phyloP scores from a whole-genome alignment of 2,113 vertebrate genomes.

The Psettodes erumei region DNA sequence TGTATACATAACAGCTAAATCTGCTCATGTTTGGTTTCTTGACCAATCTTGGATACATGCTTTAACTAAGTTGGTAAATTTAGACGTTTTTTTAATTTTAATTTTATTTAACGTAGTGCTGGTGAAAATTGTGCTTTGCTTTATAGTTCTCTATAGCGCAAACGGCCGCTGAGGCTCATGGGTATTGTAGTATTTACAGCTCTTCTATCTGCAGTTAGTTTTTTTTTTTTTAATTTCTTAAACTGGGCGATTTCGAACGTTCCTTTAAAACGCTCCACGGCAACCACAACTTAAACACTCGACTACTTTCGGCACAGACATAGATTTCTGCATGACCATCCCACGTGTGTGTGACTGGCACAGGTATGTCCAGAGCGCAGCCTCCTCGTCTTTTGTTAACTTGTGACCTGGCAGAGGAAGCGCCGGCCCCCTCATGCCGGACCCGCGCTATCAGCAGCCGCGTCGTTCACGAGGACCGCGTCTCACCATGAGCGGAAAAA shows the following conservation, averaged over 20 bases:
- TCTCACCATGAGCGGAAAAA: not conserved
- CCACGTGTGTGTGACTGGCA: too few relatives aligned
- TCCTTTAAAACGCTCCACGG: too few relatives aligned
- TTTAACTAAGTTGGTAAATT: not conserved
- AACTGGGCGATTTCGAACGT: too few relatives aligned
- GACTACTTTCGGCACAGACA: not conserved
- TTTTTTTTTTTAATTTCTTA: too few relatives aligned
- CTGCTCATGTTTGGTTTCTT: not conserved
- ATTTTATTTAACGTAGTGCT: too few relatives aligned
- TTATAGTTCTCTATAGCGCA: not conserved
- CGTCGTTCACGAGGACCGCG: not conserved
- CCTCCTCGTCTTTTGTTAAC: not conserved
- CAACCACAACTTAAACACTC: too few relatives aligned
- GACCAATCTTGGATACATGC: not conserved
- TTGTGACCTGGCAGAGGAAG: not conserved
- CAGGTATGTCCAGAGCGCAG: not conserved
- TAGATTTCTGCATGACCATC: not conserved
- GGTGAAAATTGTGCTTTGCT: not conserved
- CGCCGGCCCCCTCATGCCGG: constrained; percentile 18
- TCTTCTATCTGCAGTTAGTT: not conserved
- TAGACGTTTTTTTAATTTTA: not conserved
- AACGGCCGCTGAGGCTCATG: not conserved
- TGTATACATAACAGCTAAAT: not conserved
- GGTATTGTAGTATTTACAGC: constrained; percentile 6
- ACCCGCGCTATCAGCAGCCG: constrained; percentile 31